Conservation (phyloP, 2,113 vertebrate genomes). For the Kryptolebias marmoratus region DNA sequence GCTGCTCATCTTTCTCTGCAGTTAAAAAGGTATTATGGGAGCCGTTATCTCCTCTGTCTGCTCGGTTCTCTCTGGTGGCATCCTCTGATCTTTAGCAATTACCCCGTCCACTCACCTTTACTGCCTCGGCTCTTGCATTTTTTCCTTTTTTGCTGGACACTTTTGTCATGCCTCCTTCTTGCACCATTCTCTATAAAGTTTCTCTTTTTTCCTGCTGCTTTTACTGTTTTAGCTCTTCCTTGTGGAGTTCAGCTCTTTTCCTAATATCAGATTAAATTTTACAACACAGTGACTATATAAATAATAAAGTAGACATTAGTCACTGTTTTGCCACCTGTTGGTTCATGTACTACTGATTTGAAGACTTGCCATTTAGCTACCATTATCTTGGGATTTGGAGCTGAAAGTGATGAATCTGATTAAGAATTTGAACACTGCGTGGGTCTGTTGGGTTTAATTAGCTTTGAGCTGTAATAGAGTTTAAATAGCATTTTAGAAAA, state of each 20-base stretch:
- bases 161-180: conserved; percentile 14
- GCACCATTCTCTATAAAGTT: background rate
- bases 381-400: background rate
- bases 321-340: background rate
- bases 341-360: background rate
- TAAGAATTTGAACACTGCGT: no score
- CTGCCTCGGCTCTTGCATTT: conserved; percentile 43
- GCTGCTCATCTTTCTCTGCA: conserved; percentile 45
- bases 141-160: conserved; percentile 36
- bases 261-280: no score
- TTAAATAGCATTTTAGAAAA: no score
- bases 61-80: background rate
- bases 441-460: no score
- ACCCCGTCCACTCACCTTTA: conserved; percentile 23
- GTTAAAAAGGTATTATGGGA: conserved; percentile 34
- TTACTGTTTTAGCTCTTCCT: background rate
- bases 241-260: background rate
- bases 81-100: conserved; percentile 37
- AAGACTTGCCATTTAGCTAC: background rate
- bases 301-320: no score
- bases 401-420: background rate
- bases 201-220: background rate
- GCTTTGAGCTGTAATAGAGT: no score
- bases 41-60: conserved; percentile 15
- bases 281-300: no score